phyloP scores from a whole-genome alignment of 2,113 vertebrate genomes.

The Ceyx melanurus region DNA sequence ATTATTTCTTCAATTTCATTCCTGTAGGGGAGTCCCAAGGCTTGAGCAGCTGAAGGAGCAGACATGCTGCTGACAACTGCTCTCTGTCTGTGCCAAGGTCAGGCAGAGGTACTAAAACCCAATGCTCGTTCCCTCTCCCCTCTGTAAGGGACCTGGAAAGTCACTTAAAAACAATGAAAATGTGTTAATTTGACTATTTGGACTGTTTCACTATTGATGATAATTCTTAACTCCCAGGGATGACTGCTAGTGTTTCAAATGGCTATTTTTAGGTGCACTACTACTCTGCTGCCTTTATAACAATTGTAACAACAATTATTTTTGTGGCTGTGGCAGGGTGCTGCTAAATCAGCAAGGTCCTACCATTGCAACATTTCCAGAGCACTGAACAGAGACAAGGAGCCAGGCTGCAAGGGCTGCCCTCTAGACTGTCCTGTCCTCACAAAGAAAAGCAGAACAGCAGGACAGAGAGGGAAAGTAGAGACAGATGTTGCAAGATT shows the following conservation, averaged over 20 bases:
- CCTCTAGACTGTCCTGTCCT: neutral
- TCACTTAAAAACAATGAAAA: neutral
- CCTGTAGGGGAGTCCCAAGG: neutral
- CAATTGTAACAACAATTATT: neutral
- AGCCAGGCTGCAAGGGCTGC: neutral
- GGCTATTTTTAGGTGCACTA: neutral
- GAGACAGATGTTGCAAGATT: slow-evolving; percentile 22
- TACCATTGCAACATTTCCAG: rapidly evolving
- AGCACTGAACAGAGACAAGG: neutral
- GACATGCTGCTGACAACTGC: neutral
- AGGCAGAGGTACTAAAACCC: neutral
- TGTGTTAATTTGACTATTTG: neutral
- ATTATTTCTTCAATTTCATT: neutral
- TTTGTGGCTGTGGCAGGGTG: neutral
- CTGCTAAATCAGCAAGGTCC: neutral
- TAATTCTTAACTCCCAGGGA: neutral
- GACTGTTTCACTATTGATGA: neutral
- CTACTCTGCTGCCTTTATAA: neutral
- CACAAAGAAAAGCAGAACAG: neutral
- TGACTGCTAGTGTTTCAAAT: neutral
- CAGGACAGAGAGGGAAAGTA: neutral
- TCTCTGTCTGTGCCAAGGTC: neutral
- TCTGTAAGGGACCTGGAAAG: neutral
- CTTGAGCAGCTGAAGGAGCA: neutral
- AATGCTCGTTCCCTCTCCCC: neutral